A percentile compares a stretch with the other conserved stretches of the same genome.
These are phyloP conservation scores for Larimichthys polyactis DNA, from an alignment of 2,113 vertebrate species.

Conservation along the genomic window DNA sequence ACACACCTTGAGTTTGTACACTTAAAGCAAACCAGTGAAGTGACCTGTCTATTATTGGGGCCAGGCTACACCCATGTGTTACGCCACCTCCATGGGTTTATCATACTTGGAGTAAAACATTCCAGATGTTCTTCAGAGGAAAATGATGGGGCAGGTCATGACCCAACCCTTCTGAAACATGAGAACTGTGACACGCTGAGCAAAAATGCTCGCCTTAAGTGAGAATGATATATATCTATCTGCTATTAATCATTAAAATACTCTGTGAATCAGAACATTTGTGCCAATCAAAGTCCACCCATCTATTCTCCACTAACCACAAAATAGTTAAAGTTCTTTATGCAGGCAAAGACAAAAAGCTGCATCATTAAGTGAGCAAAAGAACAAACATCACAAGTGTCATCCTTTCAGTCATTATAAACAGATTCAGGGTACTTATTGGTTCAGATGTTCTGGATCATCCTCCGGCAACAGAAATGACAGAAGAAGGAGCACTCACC, in stretches of 20 bases:
- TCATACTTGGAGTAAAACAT: slow-evolving; percentile 43
- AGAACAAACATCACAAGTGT: neutral
- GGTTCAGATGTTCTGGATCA: slow-evolving; percentile 18
- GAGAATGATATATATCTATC: neutral
- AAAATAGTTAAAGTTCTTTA: neutral
- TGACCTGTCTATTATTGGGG: slow-evolving; percentile 14
- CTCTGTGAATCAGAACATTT: neutral
- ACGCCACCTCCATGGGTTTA: neutral
- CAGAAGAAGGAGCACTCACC: slow-evolving; percentile 75
- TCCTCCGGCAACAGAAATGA: slow-evolving; percentile 36
- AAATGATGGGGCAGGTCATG: slow-evolving; percentile 30
- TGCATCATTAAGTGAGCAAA: neutral
- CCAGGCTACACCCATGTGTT: slow-evolving; percentile 47
- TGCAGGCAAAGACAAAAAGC: neutral
- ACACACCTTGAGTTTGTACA: slow-evolving; percentile 19
- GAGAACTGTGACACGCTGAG: neutral
- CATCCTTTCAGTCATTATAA: neutral
- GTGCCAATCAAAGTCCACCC: neutral
- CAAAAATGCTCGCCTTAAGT: neutral
- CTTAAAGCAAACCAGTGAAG: neutral
- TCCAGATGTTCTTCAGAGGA: slow-evolving; percentile 59
- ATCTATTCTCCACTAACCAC: neutral
- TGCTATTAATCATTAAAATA: neutral
- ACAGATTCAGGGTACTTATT: slow-evolving; percentile 66
- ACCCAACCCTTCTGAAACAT: slow-evolving; percentile 27